Evolutionary conservation across 2,888 invertebrate genomes (phyloP).

Genomic region (Boloria selene): DNA sequence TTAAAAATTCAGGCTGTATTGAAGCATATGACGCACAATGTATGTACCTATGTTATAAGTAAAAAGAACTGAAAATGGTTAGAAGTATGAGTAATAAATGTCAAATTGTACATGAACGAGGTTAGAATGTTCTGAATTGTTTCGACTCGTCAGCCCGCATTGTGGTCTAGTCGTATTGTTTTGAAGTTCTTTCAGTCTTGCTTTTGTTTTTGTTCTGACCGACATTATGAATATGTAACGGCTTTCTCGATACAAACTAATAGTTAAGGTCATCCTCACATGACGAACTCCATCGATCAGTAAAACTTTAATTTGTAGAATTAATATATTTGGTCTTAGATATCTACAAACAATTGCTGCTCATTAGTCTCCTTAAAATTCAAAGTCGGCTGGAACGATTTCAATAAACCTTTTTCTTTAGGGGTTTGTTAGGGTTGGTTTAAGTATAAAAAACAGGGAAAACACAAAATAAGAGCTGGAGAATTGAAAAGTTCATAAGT

Average conservation of each 20-base stretch:
- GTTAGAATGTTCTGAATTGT: conserved; percentile 24
- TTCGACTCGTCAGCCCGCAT: conserved; percentile 31
- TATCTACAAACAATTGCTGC: too few species aligned
- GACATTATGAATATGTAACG: conserved; percentile 61
- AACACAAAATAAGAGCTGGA: too few species aligned
- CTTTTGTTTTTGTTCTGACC: conserved; percentile 46
- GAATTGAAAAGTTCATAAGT: too few species aligned
- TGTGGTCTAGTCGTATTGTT: conserved; percentile 50
- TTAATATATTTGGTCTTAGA: too few species aligned
- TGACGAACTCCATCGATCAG: not conserved
- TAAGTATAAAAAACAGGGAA: too few species aligned
- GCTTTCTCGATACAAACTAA: conserved; percentile 53
- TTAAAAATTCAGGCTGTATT: too few species aligned
- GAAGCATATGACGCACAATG: too few species aligned
- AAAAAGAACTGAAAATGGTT: not conserved
- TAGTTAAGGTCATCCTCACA: conserved; percentile 25
- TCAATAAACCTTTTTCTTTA: too few species aligned
- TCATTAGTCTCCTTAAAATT: too few species aligned
- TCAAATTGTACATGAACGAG: conserved; percentile 26
- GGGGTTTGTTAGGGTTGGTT: too few species aligned
- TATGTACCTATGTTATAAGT: not conserved
- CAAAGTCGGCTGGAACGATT: too few species aligned
- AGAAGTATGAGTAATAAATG: not conserved
- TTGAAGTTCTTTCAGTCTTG: conserved; percentile 57
- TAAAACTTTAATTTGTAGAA: too few species aligned